Conservation (phyloP, 1,140 invertebrate species). For the Elymnias hypermnestra region DNA sequence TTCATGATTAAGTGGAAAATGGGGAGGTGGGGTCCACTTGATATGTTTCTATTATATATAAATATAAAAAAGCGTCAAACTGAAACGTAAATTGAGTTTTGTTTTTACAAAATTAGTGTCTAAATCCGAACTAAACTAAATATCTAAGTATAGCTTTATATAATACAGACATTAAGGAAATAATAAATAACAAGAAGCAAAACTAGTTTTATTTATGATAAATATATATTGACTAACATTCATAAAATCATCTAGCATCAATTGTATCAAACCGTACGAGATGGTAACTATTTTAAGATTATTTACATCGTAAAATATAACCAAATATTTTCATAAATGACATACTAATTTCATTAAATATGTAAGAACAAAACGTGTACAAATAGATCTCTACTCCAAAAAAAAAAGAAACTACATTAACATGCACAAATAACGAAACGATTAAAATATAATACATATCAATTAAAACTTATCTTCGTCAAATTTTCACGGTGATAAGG, state of each 20-base stretch:
- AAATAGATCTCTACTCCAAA: conserved; percentile 44
- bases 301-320: conserved; percentile 17
- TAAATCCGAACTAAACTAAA: too few species aligned
- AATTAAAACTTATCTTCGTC: background rate
- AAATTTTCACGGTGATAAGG: background rate
- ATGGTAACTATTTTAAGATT: conserved; percentile 29
- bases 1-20: too few species aligned
- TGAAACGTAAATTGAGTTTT: too few species aligned
- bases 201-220: conserved; percentile 42
- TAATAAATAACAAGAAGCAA: conserved; percentile 10
- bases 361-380: conserved; percentile 15
- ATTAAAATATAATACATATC: too few species aligned
- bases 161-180: too few species aligned
- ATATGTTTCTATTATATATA: too few species aligned
- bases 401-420: conserved; percentile 19
- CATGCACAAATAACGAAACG: too few species aligned
- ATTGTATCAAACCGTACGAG: conserved; percentile 34
- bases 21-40: too few species aligned
- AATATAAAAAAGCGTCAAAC: too few species aligned
- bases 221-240: conserved; percentile 65
- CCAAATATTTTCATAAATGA: conserved; percentile 7
- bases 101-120: too few species aligned
- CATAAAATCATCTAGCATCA: conserved; percentile 52
- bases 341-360: conserved; percentile 3
- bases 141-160: too few species aligned